A percentile compares a stretch with the other conserved stretches of the same genome.
Conservation (phyloP, 2,888 invertebrate genomes). For the Platypus cylindrus region DNA sequence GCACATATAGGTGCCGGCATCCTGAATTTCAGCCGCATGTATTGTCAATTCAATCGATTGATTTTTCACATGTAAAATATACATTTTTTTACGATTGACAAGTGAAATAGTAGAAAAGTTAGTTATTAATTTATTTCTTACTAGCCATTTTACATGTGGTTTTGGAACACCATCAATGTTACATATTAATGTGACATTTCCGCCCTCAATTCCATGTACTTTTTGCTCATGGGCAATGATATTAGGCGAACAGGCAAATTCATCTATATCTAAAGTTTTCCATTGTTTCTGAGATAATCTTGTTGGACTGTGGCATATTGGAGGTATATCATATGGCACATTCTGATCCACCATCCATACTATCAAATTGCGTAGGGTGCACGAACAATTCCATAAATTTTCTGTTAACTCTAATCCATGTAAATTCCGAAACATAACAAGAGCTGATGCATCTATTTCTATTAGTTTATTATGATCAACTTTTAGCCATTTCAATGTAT, state of each 20-base stretch:
- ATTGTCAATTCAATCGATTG: conserved; percentile 63
- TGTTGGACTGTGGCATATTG: conserved; percentile 54
- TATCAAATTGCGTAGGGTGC: conserved; percentile 56
- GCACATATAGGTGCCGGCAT: conserved; percentile 65
- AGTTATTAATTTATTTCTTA: conserved; percentile 55
- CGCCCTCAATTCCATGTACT: conserved; percentile 55
- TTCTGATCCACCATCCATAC: conserved; percentile 71
- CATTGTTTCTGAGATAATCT: conserved; percentile 53
- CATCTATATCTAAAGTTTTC: conserved; percentile 65
- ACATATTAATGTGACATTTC: conserved; percentile 61
- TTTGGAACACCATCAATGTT: conserved; percentile 56
- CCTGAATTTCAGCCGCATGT: conserved; percentile 57
- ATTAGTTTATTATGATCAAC: conserved; percentile 62
- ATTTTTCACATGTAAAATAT: conserved; percentile 52
- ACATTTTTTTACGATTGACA: conserved; percentile 45
- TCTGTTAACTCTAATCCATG: conserved; percentile 64
- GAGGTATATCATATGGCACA: conserved; percentile 59
- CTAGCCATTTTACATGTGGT: conserved; percentile 59
- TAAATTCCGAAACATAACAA: conserved; percentile 54
- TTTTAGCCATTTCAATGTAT: conserved; percentile 62
- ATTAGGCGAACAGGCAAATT: conserved; percentile 67
- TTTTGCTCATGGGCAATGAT: conserved; percentile 47
- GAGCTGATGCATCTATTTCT: conserved; percentile 50
- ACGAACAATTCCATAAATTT: conserved; percentile 77
- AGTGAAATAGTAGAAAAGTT: conserved; percentile 42